Base-by-base conservation (phyloP, 2,888 invertebrate species). In the Macroteleia sp. region DNA sequence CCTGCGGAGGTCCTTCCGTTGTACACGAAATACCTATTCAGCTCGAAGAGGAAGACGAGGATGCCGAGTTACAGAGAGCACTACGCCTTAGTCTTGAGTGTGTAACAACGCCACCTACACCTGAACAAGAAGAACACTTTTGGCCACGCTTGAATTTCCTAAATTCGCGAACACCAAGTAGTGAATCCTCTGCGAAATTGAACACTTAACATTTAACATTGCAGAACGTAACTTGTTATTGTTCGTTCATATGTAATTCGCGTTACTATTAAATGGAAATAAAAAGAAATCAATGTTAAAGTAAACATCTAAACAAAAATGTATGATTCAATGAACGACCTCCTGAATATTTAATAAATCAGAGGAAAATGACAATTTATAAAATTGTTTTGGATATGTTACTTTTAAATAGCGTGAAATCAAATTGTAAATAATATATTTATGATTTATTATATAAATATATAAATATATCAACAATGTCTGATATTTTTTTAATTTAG, bases 51-150 rank as follows among this genome's bases (percentile, higher is more conserved):
- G 82, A 83, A 1, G 90, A 90, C 20, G 90, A 91, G 16, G 92
- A 92, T 48, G 90, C 91, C 22, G 92, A 93, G 32, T 86, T 94
- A 44, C 92, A 92, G 77, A 91, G 90, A 81, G 93, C 93, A 1
- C 82, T 93, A 16, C 89, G 92, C 79, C 85, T 93, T 69, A 93
- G 93, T 84, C 87, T 93, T 66, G 91, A 91, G 75, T 91, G 91
- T 42, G 87, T 89, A 3, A 88, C 90, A 3, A 87, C 89, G 25
- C 91, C 91, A 10, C 84, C 89, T 8, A 91, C 90, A 2, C 90
- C 90, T 4, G 91, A 91, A 77, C 88, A 87, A 1, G 91, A 91
- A 28, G 90, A 91, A 52, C 48, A 89, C 3, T 89, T 88, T 30
- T 90, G 89, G 85, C 84, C 85, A 46, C 86, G 88, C 4, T 74